phyloP scores from a whole-genome alignment of 2,888 invertebrate genomes.

The Cheilosia impressa region DNA sequence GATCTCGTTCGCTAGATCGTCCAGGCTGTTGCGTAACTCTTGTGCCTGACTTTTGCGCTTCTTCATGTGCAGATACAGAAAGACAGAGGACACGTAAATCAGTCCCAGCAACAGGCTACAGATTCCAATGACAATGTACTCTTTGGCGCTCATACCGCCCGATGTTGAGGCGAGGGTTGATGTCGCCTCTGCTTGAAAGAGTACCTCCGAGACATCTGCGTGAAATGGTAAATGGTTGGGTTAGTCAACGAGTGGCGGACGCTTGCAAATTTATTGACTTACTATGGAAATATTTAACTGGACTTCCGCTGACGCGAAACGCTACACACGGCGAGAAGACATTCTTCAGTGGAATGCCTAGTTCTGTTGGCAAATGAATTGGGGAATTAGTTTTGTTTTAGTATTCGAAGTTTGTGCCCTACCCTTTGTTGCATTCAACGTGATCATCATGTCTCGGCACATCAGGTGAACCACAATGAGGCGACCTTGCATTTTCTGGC shows the following conservation, averaged over 20 bases:
- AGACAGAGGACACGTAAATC: slow-evolving; percentile 93
- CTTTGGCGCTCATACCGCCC: slow-evolving; percentile 88
- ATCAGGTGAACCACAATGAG: slow-evolving; percentile 91
- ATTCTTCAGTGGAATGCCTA: slow-evolving; percentile 84
- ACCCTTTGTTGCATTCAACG: slow-evolving; percentile 82
- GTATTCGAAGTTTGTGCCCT: slow-evolving; percentile 33
- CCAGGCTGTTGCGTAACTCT: slow-evolving; percentile 80
- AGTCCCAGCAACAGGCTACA: slow-evolving; percentile 93
- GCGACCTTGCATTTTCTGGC: slow-evolving; percentile 91
- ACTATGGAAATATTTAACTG: slow-evolving; percentile 87
- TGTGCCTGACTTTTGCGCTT: slow-evolving; percentile 85
- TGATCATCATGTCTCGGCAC: slow-evolving; percentile 88
- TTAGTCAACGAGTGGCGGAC: slow-evolving; percentile 16
- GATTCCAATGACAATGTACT: slow-evolving; percentile 93
- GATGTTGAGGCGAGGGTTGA: slow-evolving; percentile 85
- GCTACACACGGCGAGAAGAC: slow-evolving; percentile 94
- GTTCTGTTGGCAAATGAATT: slow-evolving; percentile 66
- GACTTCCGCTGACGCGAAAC: slow-evolving; percentile 93
- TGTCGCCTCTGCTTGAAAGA: slow-evolving; percentile 88
- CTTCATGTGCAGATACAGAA: slow-evolving; percentile 91
- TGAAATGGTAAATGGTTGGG: slow-evolving; percentile 1
- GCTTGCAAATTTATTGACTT: slow-evolving; percentile 80
- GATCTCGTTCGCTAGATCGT: slow-evolving; percentile 82
- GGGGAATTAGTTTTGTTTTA: not conserved
- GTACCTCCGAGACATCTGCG: slow-evolving; percentile 91